Percentiles rank a stretch among this genome's conserved stretches.
Conservation (phyloP, 2,888 invertebrate genomes). For the Alcis repandata region DNA sequence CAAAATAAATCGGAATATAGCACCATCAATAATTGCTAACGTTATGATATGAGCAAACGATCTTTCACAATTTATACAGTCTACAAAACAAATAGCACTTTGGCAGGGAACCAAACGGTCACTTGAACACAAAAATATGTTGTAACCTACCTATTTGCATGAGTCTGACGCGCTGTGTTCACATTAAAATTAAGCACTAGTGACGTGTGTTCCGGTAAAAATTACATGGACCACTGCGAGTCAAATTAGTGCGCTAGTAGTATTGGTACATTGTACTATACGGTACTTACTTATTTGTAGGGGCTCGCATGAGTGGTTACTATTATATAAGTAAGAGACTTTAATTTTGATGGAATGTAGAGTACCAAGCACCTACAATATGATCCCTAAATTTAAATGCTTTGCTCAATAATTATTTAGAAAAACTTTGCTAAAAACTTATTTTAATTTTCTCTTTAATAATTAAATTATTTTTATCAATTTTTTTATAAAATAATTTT, state of each 20-base stretch:
- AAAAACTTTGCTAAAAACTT: too few relatives aligned
- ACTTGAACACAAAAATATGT: slow-evolving; percentile 43
- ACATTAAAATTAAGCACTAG: slow-evolving; percentile 26
- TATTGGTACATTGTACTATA: too few relatives aligned
- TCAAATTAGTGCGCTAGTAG: neutral
- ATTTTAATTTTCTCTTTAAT: too few relatives aligned
- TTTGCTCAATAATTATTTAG: too few relatives aligned
- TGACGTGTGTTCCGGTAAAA: slow-evolving; percentile 3
- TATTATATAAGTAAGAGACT: too few relatives aligned
- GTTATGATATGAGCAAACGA: slow-evolving; percentile 39
- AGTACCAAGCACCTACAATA: too few relatives aligned
- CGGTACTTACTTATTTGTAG: too few relatives aligned
- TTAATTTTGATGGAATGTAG: too few relatives aligned
- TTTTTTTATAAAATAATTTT: too few relatives aligned
- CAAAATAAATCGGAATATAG: slow-evolving; percentile 34
- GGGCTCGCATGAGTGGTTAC: too few relatives aligned
- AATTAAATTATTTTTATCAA: neutral
- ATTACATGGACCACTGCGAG: neutral
- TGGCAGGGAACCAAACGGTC: slow-evolving; percentile 49
- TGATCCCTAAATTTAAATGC: too few relatives aligned
- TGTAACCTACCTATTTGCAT: slow-evolving; percentile 33
- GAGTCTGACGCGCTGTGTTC: slow-evolving; percentile 31
- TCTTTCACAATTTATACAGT: slow-evolving; percentile 41
- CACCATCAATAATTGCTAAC: slow-evolving; percentile 37
- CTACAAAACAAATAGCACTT: slow-evolving; percentile 43